Conservation (phyloP, 2,113 vertebrate genomes). For the Regulus satrapa region DNA sequence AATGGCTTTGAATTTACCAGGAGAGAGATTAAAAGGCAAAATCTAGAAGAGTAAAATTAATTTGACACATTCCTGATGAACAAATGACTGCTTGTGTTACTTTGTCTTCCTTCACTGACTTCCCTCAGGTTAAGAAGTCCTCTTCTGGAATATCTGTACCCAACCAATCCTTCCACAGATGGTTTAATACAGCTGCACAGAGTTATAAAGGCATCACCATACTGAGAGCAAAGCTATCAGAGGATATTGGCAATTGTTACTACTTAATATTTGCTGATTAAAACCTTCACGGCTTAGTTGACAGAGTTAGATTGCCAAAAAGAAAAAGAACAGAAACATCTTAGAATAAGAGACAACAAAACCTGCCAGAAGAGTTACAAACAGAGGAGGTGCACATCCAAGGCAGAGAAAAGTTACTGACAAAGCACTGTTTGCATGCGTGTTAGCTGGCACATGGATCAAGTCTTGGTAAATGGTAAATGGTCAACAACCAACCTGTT, state of each 20-base stretch:
- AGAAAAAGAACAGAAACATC: slow-evolving; percentile 5
- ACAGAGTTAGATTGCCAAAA: neutral
- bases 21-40: neutral
- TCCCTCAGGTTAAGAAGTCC: neutral
- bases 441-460: neutral
- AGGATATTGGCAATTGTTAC: neutral
- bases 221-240: neutral
- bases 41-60: neutral
- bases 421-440: slow-evolving; percentile 20
- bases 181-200: neutral
- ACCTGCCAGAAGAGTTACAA: neutral
- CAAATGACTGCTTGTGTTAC: neutral
- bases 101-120: neutral
- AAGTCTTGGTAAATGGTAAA: neutral
- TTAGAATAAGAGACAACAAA: slow-evolving; percentile 1
- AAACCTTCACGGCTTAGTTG: neutral
- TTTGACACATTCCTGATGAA: neutral
- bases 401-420: slow-evolving; percentile 27
- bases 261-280: neutral
- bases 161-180: neutral
- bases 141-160: neutral
- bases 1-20: neutral
- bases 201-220: neutral
- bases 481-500: slow-evolving; percentile 75
- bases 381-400: neutral